Evolutionary conservation across 2,888 invertebrate species (phyloP).

Genomic region (Pseudococcus longispinus): DNA sequence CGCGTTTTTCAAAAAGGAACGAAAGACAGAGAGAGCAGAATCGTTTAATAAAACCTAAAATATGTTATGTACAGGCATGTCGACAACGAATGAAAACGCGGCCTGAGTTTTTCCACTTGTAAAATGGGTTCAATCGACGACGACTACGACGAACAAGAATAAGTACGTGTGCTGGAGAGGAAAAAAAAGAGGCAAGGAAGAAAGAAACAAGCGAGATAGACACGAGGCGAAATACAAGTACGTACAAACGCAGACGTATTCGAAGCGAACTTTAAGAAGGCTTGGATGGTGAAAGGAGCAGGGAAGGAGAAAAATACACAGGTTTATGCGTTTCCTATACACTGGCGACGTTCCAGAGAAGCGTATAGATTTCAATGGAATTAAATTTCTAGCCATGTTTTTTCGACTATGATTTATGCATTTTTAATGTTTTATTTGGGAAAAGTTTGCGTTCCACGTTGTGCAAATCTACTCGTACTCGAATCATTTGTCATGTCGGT

Average conservation of each 20-base stretch:
- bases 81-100: constrained; percentile 13
- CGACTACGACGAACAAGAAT: neutral
- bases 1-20: neutral
- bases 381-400: constrained; percentile 50
- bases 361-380: constrained; percentile 40
- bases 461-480: constrained; percentile 48
- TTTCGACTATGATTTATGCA: constrained; percentile 55
- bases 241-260: neutral
- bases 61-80: neutral
- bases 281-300: neutral
- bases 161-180: neutral
- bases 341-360: constrained; percentile 47
- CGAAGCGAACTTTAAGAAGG: neutral
- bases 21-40: neutral
- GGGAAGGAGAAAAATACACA: neutral
- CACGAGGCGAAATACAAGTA: neutral
- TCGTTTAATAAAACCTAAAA: constrained; percentile 31
- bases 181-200: neutral
- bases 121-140: constrained; percentile 15
- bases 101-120: neutral
- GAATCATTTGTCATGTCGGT: constrained; percentile 50
- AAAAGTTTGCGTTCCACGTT: constrained; percentile 34
- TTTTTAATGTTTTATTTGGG: constrained; percentile 52
- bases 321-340: constrained; percentile 39
- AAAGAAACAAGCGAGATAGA: neutral